These are phyloP conservation scores for Lasioglossum lativentre DNA, from an alignment of 2,888 invertebrate genomes.

Conservation along the genomic window DNA sequence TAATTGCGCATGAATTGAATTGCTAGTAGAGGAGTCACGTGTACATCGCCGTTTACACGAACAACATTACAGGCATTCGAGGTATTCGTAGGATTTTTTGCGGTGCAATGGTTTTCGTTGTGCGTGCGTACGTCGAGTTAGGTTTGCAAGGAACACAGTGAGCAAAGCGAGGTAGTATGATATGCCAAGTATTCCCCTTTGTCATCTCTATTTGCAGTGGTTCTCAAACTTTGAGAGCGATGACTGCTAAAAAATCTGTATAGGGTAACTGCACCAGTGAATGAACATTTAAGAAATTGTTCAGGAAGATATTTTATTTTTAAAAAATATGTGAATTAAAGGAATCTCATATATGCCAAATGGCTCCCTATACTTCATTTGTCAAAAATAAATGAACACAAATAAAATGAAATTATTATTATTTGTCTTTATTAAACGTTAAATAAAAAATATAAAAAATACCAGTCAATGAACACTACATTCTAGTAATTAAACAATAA, in stretches of 20 bases:
- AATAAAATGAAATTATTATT: no score
- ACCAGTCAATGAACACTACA: no score
- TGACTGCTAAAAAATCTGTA: background rate
- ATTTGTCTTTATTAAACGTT: no score
- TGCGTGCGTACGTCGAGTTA: background rate
- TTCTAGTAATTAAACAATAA: no score
- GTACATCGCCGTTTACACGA: background rate
- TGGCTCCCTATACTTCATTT: no score
- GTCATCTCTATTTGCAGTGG: background rate
- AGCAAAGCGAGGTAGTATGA: background rate
- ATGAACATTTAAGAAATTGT: no score
- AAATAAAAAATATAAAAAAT: no score
- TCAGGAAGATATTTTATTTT: no score
- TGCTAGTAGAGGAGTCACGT: background rate
- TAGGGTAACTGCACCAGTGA: no score
- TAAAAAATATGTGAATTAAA: no score
- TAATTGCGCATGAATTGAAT: background rate
- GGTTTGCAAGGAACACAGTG: background rate
- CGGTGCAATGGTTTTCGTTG: background rate
- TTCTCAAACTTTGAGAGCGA: background rate
- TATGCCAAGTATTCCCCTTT: background rate
- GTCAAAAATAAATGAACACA: no score
- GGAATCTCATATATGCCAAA: no score
- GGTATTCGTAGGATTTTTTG: background rate
- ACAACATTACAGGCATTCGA: background rate